These are phyloP conservation scores for Heliconius himera DNA, from an alignment of 1,140 invertebrate genomes.

Conservation along the genomic window DNA sequence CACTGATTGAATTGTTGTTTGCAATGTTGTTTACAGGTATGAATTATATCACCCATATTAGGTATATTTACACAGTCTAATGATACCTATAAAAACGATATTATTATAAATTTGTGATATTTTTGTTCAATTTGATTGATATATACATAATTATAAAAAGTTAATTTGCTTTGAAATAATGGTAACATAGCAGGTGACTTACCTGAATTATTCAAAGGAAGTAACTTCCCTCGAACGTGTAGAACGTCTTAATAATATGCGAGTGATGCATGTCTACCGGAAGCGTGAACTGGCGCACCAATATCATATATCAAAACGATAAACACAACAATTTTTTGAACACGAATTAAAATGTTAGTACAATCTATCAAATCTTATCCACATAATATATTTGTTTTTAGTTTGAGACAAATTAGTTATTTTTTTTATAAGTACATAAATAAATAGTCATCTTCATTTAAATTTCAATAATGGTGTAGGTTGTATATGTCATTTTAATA, in stretches of 20 bases:
- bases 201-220: conserved; percentile 60
- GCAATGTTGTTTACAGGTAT: conserved; percentile 34
- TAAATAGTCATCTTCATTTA: too few species aligned
- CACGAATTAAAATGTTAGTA: not conserved
- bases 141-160: not conserved
- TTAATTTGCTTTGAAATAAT: not conserved
- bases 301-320: conserved; percentile 31
- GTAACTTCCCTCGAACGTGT: conserved; percentile 41
- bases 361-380: not conserved
- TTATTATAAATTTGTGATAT: not conserved
- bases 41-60: not conserved
- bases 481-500: too few species aligned
- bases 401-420: not conserved
- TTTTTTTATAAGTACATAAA: not conserved
- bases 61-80: not conserved
- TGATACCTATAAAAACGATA: not conserved
- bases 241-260: conserved; percentile 69
- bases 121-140: not conserved
- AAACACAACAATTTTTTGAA: not conserved
- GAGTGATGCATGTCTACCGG: conserved; percentile 69
- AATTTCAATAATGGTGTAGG: too few species aligned
- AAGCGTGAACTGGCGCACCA: conserved; percentile 45
- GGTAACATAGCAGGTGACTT: conserved; percentile 40
- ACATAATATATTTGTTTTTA: not conserved
- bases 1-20: conserved; percentile 57